Evolutionary conservation across 2,797 vertebrate species (phyloP), one percentile per base, ranked within the genome.

Genomic region (Cuculus canorus): DNA sequence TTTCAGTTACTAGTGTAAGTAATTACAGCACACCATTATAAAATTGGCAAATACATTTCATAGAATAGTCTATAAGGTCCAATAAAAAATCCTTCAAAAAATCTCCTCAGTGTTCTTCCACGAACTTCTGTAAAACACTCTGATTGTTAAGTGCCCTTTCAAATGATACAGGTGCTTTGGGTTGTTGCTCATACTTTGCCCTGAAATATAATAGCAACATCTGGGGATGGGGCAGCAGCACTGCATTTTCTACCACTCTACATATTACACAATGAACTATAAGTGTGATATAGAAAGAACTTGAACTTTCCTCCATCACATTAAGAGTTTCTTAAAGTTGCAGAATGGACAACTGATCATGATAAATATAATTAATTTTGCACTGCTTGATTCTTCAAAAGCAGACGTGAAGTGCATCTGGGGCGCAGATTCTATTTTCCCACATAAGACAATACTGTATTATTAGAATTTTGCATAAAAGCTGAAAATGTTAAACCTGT

Each of bases 341-440:
- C 21, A n/a, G 32, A 85, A 78, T 33, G 17, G 35, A 17, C 52
- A 75, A 33, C 19, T 65, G 30, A 54, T 77, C 65, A 53, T 57
- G 48, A 11, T 50, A 85, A 85, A 70, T 9, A 4, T 39, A 77
- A 80, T 91, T 82, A 73, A 85, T 82, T 94, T 92, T 92, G 19
- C 35, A 48, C 19, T 78, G 27, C 19, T 77, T 71, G 27, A 68
- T 83, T 91, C 41, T n/a, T 65, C 50, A 75, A 78, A 87, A 87
- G 69, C 41, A 92, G 69, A 61, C 6, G 39, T 50, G 11, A 82
- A 90, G n/a, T 60, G 39, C 73, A 82, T 68, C 50, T 83, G 61
- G 53, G 50, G 47, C 50, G 65, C 14, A 66, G 25, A 35, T 86
- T 86, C 28, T 82, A 1, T 73, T 70, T 89, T 80, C 48, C 32